phyloP scores from a whole-genome alignment of 2,888 invertebrate genomes.

The Mythimna albipuncta region DNA sequence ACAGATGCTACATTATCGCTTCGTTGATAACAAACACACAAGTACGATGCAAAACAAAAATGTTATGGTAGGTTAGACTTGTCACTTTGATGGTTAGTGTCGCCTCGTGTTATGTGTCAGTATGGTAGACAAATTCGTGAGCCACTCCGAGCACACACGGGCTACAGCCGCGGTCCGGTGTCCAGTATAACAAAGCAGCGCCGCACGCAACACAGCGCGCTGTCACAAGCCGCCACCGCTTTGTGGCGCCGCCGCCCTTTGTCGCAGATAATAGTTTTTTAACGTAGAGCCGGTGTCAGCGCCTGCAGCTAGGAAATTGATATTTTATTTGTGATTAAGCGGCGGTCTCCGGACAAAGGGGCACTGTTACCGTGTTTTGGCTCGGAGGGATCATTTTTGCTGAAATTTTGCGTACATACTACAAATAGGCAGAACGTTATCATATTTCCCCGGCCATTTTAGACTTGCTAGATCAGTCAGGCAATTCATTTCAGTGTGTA shows the following conservation, averaged over 20 bases:
- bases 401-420: conserved; percentile 3
- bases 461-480: neutral
- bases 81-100: no score
- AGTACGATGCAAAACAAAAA: no score
- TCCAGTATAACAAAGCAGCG: conserved; percentile 7
- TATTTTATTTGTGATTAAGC: conserved; percentile 37
- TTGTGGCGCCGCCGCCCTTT: conserved; percentile 19
- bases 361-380: neutral
- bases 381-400: neutral
- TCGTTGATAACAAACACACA: no score
- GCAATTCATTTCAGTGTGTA: no score
- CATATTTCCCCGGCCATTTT: neutral
- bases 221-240: conserved; percentile 14
- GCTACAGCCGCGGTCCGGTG: neutral
- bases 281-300: conserved; percentile 7
- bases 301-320: conserved; percentile 14
- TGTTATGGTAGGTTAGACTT: no score
- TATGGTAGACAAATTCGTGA: neutral
- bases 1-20: no score
- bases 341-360: conserved; percentile 1
- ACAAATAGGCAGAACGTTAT: neutral
- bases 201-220: neutral
- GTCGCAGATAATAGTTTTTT: conserved; percentile 9
- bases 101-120: neutral
- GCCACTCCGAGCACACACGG: neutral